Evolutionary conservation across 2,888 invertebrate species (phyloP), one percentile per base, ranked within the genome.

Genomic region (Erannis defoliaria): DNA sequence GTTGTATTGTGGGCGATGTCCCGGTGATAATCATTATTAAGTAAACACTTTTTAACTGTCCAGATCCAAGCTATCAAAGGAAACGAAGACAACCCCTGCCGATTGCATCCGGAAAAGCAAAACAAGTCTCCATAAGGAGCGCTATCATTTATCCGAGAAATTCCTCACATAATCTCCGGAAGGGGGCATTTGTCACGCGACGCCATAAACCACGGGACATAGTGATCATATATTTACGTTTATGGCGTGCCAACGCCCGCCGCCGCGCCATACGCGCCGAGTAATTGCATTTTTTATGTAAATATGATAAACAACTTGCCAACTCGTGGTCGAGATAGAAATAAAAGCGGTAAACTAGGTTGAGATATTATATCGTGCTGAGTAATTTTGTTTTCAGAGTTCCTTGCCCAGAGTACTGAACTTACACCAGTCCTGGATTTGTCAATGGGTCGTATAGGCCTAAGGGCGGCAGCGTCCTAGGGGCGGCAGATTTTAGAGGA

Each of bases 221-320:
- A 57, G 60, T 67, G 63, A 75, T 73, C 64, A 74, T 70, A 75
- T 69, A 75, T 77, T 75, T 75, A 71, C 71, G 67, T 73, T 60
- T 55, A 57, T 64, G 53, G 62, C 62, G 38, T 38, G 48, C 33
- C 56, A 37, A 14, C 59, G 45, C 38, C 51, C 8, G 37, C 10
- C 18, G 31, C 29, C 16, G 12, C 18, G 31, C 46, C 18, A 19
- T 35, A 62, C 66, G 65, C 66, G 42, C 40, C 49, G 33, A 58
- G 67, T 77, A 75, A 77, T 77, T 77, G 68, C 76, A 74, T 77
- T 74, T 74, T 70, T 70, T 57, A 67, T 69, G 73, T 72, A 67
- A 76, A 74, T 70, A 68, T 72, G 64, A 58, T 62, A 53, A 42
- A 56, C 46, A 50, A 46, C 43, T 42, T 14, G 56, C 18, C 26